A percentile compares a stretch with the other conserved stretches of the same genome.
These are phyloP conservation scores for Malaclemys terrapin DNA, from an alignment of 2,113 vertebrate species.

Conservation along the genomic window DNA sequence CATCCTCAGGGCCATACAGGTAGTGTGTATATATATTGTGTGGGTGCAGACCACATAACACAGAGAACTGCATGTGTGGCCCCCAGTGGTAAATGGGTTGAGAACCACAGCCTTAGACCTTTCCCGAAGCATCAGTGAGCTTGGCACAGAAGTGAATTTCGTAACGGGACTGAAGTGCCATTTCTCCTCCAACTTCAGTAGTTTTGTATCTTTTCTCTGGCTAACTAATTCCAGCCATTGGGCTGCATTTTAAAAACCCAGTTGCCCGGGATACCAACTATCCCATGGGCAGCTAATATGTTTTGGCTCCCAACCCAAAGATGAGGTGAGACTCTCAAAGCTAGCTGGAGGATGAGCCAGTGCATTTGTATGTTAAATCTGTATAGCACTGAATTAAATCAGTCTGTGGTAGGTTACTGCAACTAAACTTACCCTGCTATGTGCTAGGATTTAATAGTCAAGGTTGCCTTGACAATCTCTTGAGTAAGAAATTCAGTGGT, in stretches of 20 bases:
- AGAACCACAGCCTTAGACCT: neutral
- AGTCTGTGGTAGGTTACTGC: neutral
- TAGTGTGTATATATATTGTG: too few species aligned
- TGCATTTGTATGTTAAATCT: neutral
- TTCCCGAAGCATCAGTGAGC: neutral
- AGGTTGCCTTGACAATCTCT: slow-evolving; percentile 72
- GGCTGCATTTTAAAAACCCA: neutral
- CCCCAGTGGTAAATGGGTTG: too few species aligned
- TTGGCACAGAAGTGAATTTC: neutral
- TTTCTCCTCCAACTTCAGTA: neutral
- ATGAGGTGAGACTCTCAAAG: neutral
- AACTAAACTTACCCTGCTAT: neutral
- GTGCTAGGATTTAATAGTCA: slow-evolving; percentile 35
- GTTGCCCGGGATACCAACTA: neutral
- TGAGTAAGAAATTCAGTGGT: slow-evolving; percentile 32
- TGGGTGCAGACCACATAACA: too few species aligned
- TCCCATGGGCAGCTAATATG: neutral
- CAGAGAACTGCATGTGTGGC: too few species aligned
- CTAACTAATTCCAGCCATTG: neutral
- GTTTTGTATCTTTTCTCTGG: neutral
- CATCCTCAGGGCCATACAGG: too few species aligned
- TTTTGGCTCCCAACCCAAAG: neutral
- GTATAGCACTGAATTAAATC: neutral
- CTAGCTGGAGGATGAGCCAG: neutral
- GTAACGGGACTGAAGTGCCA: neutral